These are phyloP conservation scores for Anarsia innoxiella DNA, from an alignment of 2,888 invertebrate genomes.

Conservation along the genomic window DNA sequence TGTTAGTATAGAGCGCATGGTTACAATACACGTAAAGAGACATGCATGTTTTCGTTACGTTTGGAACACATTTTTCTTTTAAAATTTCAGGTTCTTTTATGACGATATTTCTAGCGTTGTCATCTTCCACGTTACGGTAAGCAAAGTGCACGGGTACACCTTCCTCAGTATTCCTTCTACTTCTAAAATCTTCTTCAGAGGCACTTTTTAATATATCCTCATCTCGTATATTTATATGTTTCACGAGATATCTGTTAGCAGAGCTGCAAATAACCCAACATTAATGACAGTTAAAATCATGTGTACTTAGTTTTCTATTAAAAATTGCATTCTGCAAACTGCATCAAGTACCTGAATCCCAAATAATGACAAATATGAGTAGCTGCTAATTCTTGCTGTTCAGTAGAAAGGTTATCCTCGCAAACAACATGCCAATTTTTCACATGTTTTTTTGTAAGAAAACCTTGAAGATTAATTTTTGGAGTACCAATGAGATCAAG, in stretches of 20 bases:
- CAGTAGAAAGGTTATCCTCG: conserved; percentile 55
- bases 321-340: too few species aligned
- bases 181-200: conserved; percentile 29
- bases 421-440: conserved; percentile 81
- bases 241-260: conserved; percentile 50
- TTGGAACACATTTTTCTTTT: conserved; percentile 61
- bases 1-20: conserved; percentile 46
- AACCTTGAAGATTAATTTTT: conserved; percentile 74
- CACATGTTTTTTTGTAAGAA: conserved; percentile 76
- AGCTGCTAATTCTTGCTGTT: conserved; percentile 65
- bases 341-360: conserved; percentile 78
- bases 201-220: conserved; percentile 27
- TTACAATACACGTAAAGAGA: conserved; percentile 74
- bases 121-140: conserved; percentile 32
- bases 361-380: conserved; percentile 78
- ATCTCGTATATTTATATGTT: conserved; percentile 53
- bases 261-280: conserved; percentile 35
- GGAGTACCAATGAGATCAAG: conserved; percentile 78
- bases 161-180: conserved; percentile 30
- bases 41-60: conserved; percentile 66
- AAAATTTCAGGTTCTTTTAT: conserved; percentile 54
- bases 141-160: conserved; percentile 43
- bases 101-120: conserved; percentile 32
- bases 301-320: not conserved
- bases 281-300: not conserved